Base-by-base conservation (phyloP, 2,888 invertebrate genomes). In the Lycaena phlaeas region DNA sequence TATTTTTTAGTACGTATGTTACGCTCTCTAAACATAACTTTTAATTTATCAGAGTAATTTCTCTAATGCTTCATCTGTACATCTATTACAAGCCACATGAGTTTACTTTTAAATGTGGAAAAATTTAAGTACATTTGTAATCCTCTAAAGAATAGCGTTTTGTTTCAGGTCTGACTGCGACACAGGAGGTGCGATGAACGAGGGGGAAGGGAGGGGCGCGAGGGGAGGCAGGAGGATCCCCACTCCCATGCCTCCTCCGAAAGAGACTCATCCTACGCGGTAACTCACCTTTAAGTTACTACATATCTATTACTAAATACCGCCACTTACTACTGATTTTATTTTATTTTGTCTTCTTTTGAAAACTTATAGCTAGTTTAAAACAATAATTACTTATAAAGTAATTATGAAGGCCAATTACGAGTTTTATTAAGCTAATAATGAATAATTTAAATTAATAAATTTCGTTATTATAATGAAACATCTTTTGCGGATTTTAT, bases 181-280 rank as follows among this genome's bases (percentile, higher is more conserved):
- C 51, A 53, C 52, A 53, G 54, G 52, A 46, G 57, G 43, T 49
- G 54, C 52, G 57, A 79, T 81, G 81, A 77, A 70, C 60, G 67
- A 60, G 56, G 50, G 51, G 45, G 65, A 67, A 45, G n/a, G n/a
- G n/a, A n/a, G n/a, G n/a, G n/a, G n/a, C n/a, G 53, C 61, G 56
- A 62, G 60, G 54, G 78, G 79, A 52, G 78, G 79, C 37, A 56
- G 82, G 56, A 60, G 82, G 52, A 68, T 82, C 44, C 82, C 82
- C 56, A 82, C 82, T 41, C 82, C 82, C 5, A 77, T 82, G 81
- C 82, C 82, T 9, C 79, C 81, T 28, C 75, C 79, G 15, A 74
- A 60, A 50, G 70, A 67, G 22, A 44, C 18, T 14, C 52, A 63
- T 45, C 42, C 57, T 37, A 57, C 54, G 48, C 62, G 68, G 68